These are phyloP conservation scores for Ips nitidus DNA, from an alignment of 1,140 invertebrate genomes.

Conservation along the genomic window DNA sequence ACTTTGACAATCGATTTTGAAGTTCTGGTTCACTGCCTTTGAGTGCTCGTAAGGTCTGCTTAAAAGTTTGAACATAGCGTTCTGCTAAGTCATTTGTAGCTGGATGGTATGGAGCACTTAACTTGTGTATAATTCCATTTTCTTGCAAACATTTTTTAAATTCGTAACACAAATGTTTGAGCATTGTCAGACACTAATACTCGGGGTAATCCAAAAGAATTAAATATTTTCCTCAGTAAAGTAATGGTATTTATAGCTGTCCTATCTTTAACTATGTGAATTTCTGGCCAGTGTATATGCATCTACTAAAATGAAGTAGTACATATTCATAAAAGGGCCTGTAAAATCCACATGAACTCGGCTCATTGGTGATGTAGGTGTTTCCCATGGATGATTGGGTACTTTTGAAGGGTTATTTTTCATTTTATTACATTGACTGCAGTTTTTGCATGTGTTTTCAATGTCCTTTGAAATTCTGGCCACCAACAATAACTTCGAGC, in stretches of 20 bases:
- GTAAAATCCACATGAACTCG: not conserved
- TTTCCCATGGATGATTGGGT: too few relatives aligned
- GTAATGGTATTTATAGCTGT: not conserved
- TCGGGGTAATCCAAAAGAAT: not conserved
- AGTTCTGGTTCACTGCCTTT: too few relatives aligned
- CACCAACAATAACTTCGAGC: too few relatives aligned
- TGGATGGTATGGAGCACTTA: not conserved
- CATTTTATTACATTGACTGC: too few relatives aligned
- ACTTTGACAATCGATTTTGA: too few relatives aligned
- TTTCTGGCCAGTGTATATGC: not conserved
- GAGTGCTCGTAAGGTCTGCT: too few relatives aligned
- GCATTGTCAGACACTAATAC: not conserved
- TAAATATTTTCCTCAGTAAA: not conserved
- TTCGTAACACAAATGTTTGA: not conserved
- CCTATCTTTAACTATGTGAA: not conserved
- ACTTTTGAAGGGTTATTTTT: too few relatives aligned
- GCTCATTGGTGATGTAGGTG: too few relatives aligned
- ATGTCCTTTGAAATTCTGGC: too few relatives aligned
- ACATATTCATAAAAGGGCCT: not conserved
- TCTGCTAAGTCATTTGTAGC: too few relatives aligned
- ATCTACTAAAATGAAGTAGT: not conserved
- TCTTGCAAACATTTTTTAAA: not conserved
- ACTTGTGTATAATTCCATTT: conserved; percentile 1
- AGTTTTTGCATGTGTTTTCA: too few relatives aligned
- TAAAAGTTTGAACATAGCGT: too few relatives aligned